Evolutionary conservation across 2,113 vertebrate genomes (phyloP).

Genomic region (Cyanocitta stelleri): DNA sequence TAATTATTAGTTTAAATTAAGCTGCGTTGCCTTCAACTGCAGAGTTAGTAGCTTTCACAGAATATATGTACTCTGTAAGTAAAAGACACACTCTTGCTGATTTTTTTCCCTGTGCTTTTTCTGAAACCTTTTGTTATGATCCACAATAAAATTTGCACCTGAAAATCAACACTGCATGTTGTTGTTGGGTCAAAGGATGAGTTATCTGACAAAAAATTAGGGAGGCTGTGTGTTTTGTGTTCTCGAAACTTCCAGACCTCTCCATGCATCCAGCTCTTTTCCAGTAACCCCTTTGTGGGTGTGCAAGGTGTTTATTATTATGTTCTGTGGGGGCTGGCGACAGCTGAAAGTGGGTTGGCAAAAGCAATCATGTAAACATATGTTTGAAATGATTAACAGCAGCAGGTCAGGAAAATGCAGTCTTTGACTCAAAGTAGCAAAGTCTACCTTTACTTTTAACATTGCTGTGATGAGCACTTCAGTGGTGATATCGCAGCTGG

Average conservation of each 20-base stretch:
- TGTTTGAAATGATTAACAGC: neutral
- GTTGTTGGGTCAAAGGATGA: neutral
- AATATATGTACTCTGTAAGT: neutral
- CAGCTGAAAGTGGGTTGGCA: conserved; percentile 42
- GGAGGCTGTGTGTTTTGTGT: neutral
- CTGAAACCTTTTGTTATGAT: conserved; percentile 18
- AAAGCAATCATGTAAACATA: conserved; percentile 1
- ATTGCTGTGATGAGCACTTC: neutral
- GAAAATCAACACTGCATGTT: neutral
- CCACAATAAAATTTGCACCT: conserved; percentile 58
- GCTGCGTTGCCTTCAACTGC: neutral
- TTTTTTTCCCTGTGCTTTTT: conserved; percentile 6
- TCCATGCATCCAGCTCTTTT: neutral
- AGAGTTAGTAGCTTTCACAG: neutral
- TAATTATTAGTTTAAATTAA: neutral
- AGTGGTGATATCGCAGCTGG: neutral
- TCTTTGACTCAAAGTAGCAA: neutral
- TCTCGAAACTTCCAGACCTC: neutral
- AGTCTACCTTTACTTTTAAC: neutral
- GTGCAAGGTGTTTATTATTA: conserved; percentile 18
- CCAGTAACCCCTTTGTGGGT: neutral
- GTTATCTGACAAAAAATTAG: neutral
- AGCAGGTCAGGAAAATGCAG: neutral
- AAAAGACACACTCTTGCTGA: neutral
- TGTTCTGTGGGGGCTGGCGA: conserved; percentile 29